Conservation (phyloP, 2,797 vertebrate species). For the Pogoniulus pusillus region DNA sequence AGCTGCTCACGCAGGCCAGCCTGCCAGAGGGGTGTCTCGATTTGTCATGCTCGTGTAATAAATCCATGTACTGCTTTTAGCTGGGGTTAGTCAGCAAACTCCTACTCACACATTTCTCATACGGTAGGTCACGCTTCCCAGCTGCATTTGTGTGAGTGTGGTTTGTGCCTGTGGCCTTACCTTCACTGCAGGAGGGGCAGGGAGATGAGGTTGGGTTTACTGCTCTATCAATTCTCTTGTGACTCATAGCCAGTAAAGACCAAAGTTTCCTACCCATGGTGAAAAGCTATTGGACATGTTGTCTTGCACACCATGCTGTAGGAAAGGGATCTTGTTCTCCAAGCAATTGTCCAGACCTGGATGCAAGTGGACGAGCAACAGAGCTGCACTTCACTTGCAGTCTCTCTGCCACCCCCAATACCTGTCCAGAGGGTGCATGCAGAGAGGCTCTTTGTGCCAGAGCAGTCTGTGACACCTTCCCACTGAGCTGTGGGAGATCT, state of each 20-base stretch:
- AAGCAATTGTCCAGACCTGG: neutral
- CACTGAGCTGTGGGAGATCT: neutral
- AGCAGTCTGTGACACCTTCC: neutral
- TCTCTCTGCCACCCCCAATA: neutral
- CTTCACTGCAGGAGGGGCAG: neutral
- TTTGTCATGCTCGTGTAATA: constrained; percentile 13
- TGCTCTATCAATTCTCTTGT: neutral
- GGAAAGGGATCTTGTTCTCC: neutral
- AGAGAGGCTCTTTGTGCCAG: accelerated
- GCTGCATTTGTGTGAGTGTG: neutral
- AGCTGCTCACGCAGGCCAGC: constrained; percentile 2
- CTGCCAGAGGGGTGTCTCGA: constrained; percentile 40
- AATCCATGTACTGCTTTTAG: constrained; percentile 40
- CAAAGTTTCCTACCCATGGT: neutral
- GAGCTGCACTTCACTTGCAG: neutral
- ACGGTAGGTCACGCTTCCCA: neutral
- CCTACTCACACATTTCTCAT: neutral
- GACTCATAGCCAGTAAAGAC: neutral
- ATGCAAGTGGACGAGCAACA: neutral
- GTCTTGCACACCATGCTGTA: accelerated
- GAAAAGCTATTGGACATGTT: neutral
- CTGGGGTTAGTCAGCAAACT: constrained; percentile 45
- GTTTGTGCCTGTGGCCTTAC: neutral
- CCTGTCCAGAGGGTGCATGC: accelerated
- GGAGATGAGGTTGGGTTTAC: neutral